Evolutionary conservation across 1,140 invertebrate genomes (phyloP).

Genomic region (Ips typographus): DNA sequence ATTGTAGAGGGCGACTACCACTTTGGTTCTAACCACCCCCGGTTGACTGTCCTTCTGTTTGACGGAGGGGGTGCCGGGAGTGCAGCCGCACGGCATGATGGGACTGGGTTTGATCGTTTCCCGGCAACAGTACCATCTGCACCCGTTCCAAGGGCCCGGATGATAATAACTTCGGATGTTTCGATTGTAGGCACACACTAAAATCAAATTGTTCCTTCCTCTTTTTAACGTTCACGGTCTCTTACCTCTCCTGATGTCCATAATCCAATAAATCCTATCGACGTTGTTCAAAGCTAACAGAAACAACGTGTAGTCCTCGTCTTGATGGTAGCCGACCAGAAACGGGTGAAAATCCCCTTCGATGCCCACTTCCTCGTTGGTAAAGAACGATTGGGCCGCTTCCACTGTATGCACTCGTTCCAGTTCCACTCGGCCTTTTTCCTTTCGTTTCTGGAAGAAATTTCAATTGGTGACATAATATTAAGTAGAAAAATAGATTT

Average conservation of each 20-base stretch:
- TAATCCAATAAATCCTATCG: too few relatives aligned
- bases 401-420: constrained; percentile 75
- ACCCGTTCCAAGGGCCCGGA: too few relatives aligned
- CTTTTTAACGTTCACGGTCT: too few relatives aligned
- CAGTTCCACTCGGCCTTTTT: constrained; percentile 76
- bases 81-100: constrained; percentile 75
- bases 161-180: too few relatives aligned
- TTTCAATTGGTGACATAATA: too few relatives aligned
- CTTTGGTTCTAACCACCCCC: constrained; percentile 66
- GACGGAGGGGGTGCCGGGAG: constrained; percentile 72
- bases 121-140: too few relatives aligned
- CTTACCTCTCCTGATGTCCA: too few relatives aligned
- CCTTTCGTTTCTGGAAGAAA: constrained; percentile 69
- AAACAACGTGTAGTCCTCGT: constrained; percentile 74
- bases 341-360: constrained; percentile 58
- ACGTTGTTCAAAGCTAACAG: too few relatives aligned
- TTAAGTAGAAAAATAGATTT: too few relatives aligned
- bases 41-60: constrained; percentile 74
- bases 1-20: constrained; percentile 88
- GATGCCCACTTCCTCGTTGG: constrained; percentile 45
- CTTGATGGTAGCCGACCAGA: constrained; percentile 75
- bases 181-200: too few relatives aligned
- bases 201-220: too few relatives aligned
- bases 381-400: constrained; percentile 57
- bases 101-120: constrained; percentile 62